These are phyloP conservation scores for Caradrina kadenii DNA, from an alignment of 2,888 invertebrate genomes.

Conservation along the genomic window DNA sequence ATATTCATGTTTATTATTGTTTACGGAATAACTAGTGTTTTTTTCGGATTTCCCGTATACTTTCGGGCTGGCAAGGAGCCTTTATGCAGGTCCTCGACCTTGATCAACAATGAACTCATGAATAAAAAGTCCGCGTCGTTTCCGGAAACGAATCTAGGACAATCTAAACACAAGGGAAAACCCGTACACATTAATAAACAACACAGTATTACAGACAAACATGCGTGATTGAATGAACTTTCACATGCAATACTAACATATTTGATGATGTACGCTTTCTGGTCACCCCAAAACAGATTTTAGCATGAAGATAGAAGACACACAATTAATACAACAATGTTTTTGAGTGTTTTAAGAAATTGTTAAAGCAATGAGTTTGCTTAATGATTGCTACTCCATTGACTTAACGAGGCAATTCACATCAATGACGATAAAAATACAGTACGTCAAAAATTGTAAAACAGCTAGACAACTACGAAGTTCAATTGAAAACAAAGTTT, in stretches of 20 bases:
- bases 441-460: too few relatives aligned
- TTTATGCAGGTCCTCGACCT: too few relatives aligned
- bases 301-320: conserved; percentile 57
- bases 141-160: not conserved
- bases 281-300: conserved; percentile 54
- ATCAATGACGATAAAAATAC: not conserved
- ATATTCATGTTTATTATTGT: conserved; percentile 4
- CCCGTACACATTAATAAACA: conserved; percentile 26
- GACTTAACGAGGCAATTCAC: not conserved
- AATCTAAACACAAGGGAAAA: conserved; percentile 2
- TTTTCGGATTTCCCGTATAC: not conserved
- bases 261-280: conserved; percentile 50
- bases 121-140: not conserved
- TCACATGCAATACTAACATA: conserved; percentile 58
- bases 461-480: too few relatives aligned
- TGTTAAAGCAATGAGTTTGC: not conserved
- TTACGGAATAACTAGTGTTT: not conserved
- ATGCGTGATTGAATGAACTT: conserved; percentile 34
- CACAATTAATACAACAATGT: conserved; percentile 41
- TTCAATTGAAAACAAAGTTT: not conserved
- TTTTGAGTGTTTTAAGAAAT: not conserved
- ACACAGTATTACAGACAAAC: conserved; percentile 42
- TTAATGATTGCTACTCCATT: not conserved
- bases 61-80: not conserved
- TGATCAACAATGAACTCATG: not conserved